phyloP scores from a whole-genome alignment of 2,113 vertebrate genomes.

The Acrocephalus kingi region DNA sequence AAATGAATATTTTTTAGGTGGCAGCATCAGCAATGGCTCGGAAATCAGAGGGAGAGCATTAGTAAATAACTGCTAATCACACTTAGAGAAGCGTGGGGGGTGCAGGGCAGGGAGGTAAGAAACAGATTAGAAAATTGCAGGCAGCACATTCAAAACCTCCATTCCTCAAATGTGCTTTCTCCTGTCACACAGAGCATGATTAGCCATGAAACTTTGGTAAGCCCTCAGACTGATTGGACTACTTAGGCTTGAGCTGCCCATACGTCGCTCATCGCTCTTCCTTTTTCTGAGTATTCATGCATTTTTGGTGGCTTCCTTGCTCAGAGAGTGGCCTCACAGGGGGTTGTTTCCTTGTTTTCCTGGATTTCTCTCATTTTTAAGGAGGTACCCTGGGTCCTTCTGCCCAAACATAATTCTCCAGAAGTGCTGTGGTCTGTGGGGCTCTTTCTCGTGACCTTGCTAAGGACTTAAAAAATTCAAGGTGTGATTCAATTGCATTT shows the following conservation, averaged over 20 bases:
- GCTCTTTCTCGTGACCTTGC: background rate
- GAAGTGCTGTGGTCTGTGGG: background rate
- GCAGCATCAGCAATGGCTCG: background rate
- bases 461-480: background rate
- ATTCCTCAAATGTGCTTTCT: slow-evolving; percentile 16
- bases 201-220: slow-evolving; percentile 4
- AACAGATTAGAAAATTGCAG: background rate
- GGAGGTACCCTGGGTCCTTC: background rate
- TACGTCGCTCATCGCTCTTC: background rate
- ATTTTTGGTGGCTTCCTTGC: background rate
- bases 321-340: background rate
- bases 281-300: background rate
- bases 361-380: background rate
- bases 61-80: slow-evolving; percentile 44
- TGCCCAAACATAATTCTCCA: background rate
- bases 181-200: slow-evolving; percentile 18
- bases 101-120: background rate
- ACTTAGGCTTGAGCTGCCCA: background rate
- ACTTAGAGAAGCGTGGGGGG: background rate
- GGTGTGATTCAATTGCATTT: background rate
- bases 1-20: slow-evolving; percentile 38
- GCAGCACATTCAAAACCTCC: background rate
- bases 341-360: background rate
- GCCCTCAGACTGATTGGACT: slow-evolving; percentile 19
- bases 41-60: slow-evolving; percentile 24